These are phyloP conservation scores for Enteromius mattozi DNA, from an alignment of 2,797 vertebrate species.

Conservation along the genomic window DNA sequence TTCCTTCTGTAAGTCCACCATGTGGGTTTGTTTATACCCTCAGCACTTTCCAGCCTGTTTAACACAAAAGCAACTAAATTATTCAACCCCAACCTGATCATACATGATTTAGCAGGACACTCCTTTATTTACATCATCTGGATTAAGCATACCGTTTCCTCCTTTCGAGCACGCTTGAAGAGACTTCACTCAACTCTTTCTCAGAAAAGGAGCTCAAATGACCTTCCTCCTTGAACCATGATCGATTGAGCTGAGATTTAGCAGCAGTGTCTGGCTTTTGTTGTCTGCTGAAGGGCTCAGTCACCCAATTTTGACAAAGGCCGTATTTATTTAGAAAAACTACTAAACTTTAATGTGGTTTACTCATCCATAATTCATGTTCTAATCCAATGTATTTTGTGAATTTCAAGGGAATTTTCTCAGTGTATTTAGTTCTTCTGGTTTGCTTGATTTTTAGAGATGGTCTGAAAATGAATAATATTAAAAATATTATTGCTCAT, in stretches of 20 bases:
- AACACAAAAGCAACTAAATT: conserved; percentile 35
- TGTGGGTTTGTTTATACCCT: conserved; percentile 30
- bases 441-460: neutral
- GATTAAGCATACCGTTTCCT: conserved; percentile 10
- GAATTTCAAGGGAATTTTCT: neutral
- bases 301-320: neutral
- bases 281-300: neutral
- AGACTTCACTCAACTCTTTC: conserved; percentile 32
- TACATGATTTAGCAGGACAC: conserved; percentile 49
- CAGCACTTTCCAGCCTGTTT: conserved; percentile 42
- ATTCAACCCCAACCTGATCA: conserved; percentile 25
- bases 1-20: neutral
- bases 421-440: neutral
- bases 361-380: neutral
- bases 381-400: neutral
- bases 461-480: neutral
- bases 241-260: conserved; percentile 26
- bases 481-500: neutral
- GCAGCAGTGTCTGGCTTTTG: neutral
- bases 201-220: conserved; percentile 19
- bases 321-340: neutral
- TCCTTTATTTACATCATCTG: conserved; percentile 25
- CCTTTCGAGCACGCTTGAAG: conserved; percentile 17
- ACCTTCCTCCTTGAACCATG: conserved; percentile 13
- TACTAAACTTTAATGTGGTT: neutral